Conservation (phyloP, 1,140 invertebrate genomes). For the Melipona quadrifasciata region DNA sequence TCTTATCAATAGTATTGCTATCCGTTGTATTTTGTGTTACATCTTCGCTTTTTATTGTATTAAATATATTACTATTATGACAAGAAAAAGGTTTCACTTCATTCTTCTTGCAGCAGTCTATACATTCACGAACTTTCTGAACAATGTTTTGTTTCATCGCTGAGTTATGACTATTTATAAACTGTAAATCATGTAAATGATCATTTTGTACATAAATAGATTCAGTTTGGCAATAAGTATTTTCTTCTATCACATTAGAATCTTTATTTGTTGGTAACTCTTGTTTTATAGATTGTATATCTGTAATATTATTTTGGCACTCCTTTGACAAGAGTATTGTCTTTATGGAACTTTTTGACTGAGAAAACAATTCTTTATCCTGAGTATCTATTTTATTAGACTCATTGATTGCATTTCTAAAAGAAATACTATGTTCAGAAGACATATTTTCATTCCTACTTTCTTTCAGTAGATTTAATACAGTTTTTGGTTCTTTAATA, state of each 20-base stretch:
- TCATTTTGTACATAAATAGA: slow-evolving; percentile 27
- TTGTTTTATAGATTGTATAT: slow-evolving; percentile 48
- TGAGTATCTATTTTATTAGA: slow-evolving; percentile 28
- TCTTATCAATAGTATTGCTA: slow-evolving; percentile 16
- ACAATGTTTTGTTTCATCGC: slow-evolving; percentile 22
- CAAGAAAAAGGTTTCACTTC: slow-evolving; percentile 42
- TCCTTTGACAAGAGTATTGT: slow-evolving; percentile 40
- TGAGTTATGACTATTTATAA: slow-evolving; percentile 27
- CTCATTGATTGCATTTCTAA: slow-evolving; percentile 13
- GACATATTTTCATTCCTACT: slow-evolving; percentile 33
- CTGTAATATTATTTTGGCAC: slow-evolving; percentile 54
- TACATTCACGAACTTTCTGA: slow-evolving; percentile 25
- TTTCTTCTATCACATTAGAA: slow-evolving; percentile 6
- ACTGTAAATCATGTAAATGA: slow-evolving; percentile 24
- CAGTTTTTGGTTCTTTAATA: slow-evolving; percentile 30
- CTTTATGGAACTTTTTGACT: slow-evolving; percentile 45
- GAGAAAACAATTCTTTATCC: slow-evolving; percentile 38
- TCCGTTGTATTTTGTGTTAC: slow-evolving; percentile 22
- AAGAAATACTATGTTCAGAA: slow-evolving; percentile 6
- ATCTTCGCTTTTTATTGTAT: slow-evolving; percentile 26
- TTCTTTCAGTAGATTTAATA: slow-evolving; percentile 33
- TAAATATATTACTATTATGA: slow-evolving; percentile 29
- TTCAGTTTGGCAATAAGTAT: slow-evolving; percentile 26
- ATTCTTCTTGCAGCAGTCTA: slow-evolving; percentile 21
- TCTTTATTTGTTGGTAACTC: slow-evolving; percentile 48